These are phyloP conservation scores for Caenorhabditis brenneri DNA, from an alignment of 1,140 invertebrate genomes.

Conservation along the genomic window DNA sequence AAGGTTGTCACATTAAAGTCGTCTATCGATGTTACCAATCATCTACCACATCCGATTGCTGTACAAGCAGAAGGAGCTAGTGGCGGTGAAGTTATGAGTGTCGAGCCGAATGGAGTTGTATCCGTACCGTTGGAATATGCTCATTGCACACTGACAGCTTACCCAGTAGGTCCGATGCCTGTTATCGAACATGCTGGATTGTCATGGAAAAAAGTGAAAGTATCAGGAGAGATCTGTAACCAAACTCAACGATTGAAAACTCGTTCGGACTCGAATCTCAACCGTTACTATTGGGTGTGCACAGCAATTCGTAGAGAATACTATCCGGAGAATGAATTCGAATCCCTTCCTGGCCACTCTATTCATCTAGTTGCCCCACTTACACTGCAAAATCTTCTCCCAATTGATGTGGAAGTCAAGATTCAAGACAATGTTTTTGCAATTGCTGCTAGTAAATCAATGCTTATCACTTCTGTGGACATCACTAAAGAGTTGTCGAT, in stretches of 20 bases:
- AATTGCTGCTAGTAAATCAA: conserved; percentile 76
- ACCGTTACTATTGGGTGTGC: conserved; percentile 77
- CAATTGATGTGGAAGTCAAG: conserved; percentile 75
- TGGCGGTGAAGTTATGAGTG: conserved; percentile 10
- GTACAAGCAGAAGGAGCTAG: conserved; percentile 33
- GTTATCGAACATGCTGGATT: conserved; percentile 40
- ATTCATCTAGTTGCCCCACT: conserved; percentile 84
- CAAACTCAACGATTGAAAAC: conserved; percentile 26
- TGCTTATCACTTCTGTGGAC: conserved; percentile 65
- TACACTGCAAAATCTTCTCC: conserved; percentile 77
- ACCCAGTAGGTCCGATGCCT: conserved; percentile 25
- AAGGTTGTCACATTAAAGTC: conserved; percentile 94
- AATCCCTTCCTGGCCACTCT: conserved; percentile 79
- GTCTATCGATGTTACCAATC: conserved; percentile 83
- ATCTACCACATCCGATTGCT: conserved; percentile 61
- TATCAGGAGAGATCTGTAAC: conserved; percentile 37
- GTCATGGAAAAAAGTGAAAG: conserved; percentile 13
- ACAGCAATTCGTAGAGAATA: conserved; percentile 79
- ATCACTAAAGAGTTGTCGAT: conserved; percentile 19
- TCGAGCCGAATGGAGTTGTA: conserved; percentile 20
- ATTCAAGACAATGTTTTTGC: conserved; percentile 64
- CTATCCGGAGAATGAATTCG: conserved; percentile 75
- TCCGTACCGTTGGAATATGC: conserved; percentile 37
- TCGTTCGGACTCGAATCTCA: conserved; percentile 25
- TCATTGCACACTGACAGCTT: neutral